A percentile compares a stretch with the other conserved stretches of the same genome.
These are phyloP conservation scores for Asbolus verrucosus DNA, from an alignment of 1,140 invertebrate species.

Conservation along the genomic window DNA sequence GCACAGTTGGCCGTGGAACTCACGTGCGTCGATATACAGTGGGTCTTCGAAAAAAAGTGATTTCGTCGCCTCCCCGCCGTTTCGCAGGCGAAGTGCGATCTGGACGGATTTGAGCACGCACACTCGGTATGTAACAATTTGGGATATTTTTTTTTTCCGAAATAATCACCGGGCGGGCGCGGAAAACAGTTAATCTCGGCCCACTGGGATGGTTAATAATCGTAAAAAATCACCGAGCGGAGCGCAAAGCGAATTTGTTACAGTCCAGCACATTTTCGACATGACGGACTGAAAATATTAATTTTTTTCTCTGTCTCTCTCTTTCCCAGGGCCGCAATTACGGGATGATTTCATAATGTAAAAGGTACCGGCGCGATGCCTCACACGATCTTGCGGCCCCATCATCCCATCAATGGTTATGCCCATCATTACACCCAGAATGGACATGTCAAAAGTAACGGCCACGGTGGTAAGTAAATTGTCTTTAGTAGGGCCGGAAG, in stretches of 20 bases:
- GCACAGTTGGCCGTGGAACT: background rate
- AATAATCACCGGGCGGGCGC: too few species aligned
- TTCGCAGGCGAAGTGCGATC: too few species aligned
- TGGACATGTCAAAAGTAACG: constrained; percentile 40
- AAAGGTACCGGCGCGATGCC: constrained; percentile 22
- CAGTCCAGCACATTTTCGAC: background rate
- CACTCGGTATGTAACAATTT: background rate
- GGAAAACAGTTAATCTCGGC: too few species aligned
- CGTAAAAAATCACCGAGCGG: background rate
- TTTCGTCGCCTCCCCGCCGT: background rate
- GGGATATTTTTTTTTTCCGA: too few species aligned
- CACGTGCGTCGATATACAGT: constrained; percentile 19
- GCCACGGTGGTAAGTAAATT: constrained; percentile 53
- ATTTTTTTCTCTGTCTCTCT: background rate
- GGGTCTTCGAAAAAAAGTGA: background rate
- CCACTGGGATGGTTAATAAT: too few species aligned
- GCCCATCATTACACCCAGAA: constrained; percentile 39
- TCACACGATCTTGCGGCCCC: constrained; percentile 31
- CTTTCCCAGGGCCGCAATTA: constrained; percentile 9
- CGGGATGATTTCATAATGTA: constrained; percentile 33
- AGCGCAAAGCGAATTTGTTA: background rate
- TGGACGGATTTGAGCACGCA: background rate
- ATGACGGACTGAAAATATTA: too few species aligned
- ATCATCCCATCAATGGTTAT: constrained; percentile 40
- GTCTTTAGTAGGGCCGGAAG: constrained; percentile 37